Base-by-base conservation (phyloP, 2,888 invertebrate species). In the Alentia gelatinosa region DNA sequence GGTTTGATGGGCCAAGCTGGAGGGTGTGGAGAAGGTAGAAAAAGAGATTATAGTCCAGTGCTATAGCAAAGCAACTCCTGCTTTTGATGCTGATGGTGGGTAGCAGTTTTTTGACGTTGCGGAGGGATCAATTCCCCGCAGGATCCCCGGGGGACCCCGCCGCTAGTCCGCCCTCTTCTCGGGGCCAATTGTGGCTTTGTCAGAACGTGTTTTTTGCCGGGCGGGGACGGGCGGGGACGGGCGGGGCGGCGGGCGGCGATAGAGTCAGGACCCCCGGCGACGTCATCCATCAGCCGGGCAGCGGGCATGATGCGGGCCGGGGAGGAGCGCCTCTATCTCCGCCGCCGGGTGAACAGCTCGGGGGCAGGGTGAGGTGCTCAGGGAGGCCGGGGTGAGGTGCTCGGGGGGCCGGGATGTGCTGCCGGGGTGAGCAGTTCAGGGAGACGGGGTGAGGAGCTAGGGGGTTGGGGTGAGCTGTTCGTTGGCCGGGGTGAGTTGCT, bases 151-250 rank as follows among this genome's bases (percentile, higher is more conserved):
- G 68, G 68, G 30, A 26, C 1, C 26, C 3, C 12, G 12, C 68
- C 30, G 4, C 26, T 12, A 26, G 68, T 4, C 68, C 68, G 26
- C 3, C 30, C 68, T 26, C 26, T 68, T n/a, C 26, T 68, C 30
- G 30, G 26, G 68, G 68, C 68, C 68, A 68, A 68, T 68, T 68
- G 68, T 68, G 15, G 68, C 68, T 68, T 68, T 68, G 68, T 68
- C 68, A 68, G 30, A 68, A 68, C 68, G 68, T 12, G 30, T 68
- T 68, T 47, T 68, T 56, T 56, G 56, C 56, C 19, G 56, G 19
- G 56, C n/a, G 56, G 3, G 56, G 63, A 63, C n/a, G 30, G 30
- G 68, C 4, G 26, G 68, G 30, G 68, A 68, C 30, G 68, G 3
- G 23, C n/a, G 68, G 33, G 23, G 26, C 30, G 68, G 3, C 12